Evolutionary conservation across 64 coral and sea anemone genomes (phyloP).

Genomic region (Platygyra sinensis): DNA sequence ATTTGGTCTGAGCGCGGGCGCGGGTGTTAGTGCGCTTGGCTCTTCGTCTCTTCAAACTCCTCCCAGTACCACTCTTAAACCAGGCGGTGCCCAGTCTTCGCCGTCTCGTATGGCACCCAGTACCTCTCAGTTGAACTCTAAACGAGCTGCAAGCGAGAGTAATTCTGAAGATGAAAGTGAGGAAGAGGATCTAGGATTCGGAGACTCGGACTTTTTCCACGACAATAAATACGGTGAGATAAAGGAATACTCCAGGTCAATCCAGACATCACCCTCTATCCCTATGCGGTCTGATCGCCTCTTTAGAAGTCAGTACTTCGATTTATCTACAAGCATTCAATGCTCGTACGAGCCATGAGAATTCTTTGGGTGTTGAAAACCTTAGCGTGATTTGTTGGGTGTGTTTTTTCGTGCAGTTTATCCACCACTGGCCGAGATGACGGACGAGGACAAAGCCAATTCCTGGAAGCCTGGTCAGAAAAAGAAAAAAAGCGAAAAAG

Average conservation of each 20-base stretch:
- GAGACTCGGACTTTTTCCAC: conserved; percentile 84
- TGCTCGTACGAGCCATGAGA: neutral
- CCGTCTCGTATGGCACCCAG: neutral
- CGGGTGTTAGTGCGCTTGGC: neutral
- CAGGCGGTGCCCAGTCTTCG: neutral
- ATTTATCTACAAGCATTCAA: too few relatives aligned
- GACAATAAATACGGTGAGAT: conserved; percentile 91
- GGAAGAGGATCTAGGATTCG: conserved; percentile 80
- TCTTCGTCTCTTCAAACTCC: neutral
- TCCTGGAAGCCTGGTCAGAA: conserved; percentile 91
- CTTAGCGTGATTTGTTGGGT: neutral
- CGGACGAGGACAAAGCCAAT: conserved; percentile 74
- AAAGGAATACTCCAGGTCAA: neutral
- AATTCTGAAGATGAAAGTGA: conserved; percentile 47
- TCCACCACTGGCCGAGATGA: conserved; percentile 89
- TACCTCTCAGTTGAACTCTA: conserved; percentile 74
- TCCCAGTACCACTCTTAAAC: neutral
- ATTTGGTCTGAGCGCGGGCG: conserved; percentile 61
- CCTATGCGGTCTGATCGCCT: too few relatives aligned
- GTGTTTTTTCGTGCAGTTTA: conserved; percentile 56
- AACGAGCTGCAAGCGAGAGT: conserved; percentile 68
- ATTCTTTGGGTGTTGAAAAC: neutral
- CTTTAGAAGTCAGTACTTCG: too few relatives aligned
- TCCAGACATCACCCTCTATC: too few relatives aligned
- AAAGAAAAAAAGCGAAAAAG: conserved; percentile 98